phyloP scores from a whole-genome alignment of 1,140 invertebrate species.

The Limonius californicus region DNA sequence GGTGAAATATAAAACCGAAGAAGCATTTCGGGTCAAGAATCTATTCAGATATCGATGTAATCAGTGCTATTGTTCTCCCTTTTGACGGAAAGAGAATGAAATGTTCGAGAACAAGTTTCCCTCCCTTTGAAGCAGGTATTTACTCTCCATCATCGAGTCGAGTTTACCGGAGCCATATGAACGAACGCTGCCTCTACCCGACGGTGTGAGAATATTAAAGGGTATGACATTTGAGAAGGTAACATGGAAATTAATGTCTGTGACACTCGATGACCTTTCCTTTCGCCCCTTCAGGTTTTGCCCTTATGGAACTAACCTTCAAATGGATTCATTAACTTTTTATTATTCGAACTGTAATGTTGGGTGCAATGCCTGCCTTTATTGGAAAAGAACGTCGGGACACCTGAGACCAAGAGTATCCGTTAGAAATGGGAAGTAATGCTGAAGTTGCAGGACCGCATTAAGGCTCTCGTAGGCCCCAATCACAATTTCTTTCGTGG shows the following conservation, averaged over 20 bases:
- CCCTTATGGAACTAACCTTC: neutral
- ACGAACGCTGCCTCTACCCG: neutral
- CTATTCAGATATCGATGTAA: constrained; percentile 31
- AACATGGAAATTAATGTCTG: constrained; percentile 10
- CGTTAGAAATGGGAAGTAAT: too few relatives aligned
- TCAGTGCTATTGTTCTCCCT: constrained; percentile 24
- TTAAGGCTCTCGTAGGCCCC: too few relatives aligned
- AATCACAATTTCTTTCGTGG: too few relatives aligned
- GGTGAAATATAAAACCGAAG: constrained; percentile 14
- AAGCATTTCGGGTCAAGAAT: constrained; percentile 24
- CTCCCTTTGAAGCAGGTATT: neutral
- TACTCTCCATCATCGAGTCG: neutral
- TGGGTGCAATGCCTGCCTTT: neutral
- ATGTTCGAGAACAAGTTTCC: constrained; percentile 5
- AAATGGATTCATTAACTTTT: neutral
- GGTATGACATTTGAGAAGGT: constrained; percentile 8
- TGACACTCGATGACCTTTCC: neutral
- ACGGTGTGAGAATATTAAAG: constrained; percentile 5
- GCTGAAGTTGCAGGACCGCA: too few relatives aligned
- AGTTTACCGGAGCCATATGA: neutral
- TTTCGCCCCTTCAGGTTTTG: neutral
- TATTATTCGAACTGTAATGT: neutral
- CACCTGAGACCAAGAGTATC: too few relatives aligned
- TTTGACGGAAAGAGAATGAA: constrained; percentile 7
- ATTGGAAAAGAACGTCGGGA: neutral